These are phyloP conservation scores for Rhagonycha fulva DNA, from an alignment of 2,888 invertebrate species.

Conservation along the genomic window DNA sequence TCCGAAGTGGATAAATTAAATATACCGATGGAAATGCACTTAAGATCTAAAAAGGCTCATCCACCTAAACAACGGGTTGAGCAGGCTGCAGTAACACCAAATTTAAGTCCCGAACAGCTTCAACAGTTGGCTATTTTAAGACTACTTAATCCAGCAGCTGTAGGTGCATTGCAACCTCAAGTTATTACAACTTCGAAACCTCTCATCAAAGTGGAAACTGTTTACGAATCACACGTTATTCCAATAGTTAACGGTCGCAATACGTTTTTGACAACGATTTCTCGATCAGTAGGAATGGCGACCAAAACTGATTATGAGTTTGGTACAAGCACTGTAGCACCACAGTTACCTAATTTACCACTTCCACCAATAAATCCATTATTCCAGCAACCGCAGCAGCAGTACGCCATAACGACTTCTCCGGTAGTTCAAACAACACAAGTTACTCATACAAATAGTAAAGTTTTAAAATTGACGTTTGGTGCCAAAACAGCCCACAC, in stretches of 20 bases:
- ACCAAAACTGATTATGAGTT: constrained; percentile 80
- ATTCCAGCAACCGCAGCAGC: constrained; percentile 65
- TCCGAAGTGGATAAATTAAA: constrained; percentile 70
- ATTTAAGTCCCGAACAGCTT: constrained; percentile 70
- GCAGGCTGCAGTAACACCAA: constrained; percentile 53
- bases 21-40: constrained; percentile 58
- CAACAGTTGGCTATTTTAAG: constrained; percentile 76
- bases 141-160: constrained; percentile 69
- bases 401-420: constrained; percentile 77
- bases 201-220: constrained; percentile 73
- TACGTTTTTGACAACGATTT: constrained; percentile 78
- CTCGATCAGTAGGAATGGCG: constrained; percentile 75
- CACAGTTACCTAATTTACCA: constrained; percentile 49
- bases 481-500: constrained; percentile 91
- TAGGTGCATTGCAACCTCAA: constrained; percentile 62
- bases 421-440: constrained; percentile 81
- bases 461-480: constrained; percentile 83
- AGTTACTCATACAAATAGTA: constrained; percentile 79
- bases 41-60: constrained; percentile 57
- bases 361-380: constrained; percentile 57
- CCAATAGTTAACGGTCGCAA: constrained; percentile 77
- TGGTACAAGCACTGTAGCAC: constrained; percentile 66
- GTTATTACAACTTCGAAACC: constrained; percentile 81
- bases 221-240: constrained; percentile 82
- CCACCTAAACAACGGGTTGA: constrained; percentile 40